Base-by-base conservation (phyloP, 2,888 invertebrate genomes). In the Meghimatium bilineatum region DNA sequence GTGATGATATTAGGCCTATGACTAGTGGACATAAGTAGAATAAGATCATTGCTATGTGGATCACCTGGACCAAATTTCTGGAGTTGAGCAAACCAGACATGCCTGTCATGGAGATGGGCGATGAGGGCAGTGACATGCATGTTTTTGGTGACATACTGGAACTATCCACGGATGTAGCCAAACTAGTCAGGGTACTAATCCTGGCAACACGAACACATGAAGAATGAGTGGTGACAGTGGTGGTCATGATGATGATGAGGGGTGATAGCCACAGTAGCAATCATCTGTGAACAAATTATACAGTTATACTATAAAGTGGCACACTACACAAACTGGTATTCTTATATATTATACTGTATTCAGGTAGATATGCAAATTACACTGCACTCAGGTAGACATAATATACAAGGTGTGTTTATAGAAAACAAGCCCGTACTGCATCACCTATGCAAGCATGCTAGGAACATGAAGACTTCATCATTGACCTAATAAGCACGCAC, bases 21-120 rank as follows among this genome's bases (percentile, higher is more conserved):
- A n/a, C n/a, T n/a, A n/a, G n/a, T n/a, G n/a, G n/a, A n/a, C n/a
- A n/a, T n/a, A n/a, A n/a, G n/a, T n/a, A n/a, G n/a, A n/a, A n/a
- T n/a, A n/a, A n/a, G n/a, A n/a, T n/a, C n/a, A n/a, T n/a, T n/a
- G n/a, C n/a, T n/a, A n/a, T n/a, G n/a, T n/a, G n/a, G n/a, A 56
- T 69, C 78, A 78, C 78, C 83, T 83, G 85, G 34, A 86, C 86
- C 80, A 86, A 80, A 80, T 85, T 83, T 74, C 85, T 80, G 36
- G 85, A 80, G 82, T 78, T 83, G 60, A 86, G 85, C 32, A 86
- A 77, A 36, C 84, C 84, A 60, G 83, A 77, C 71, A 77, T 78
- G 56, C 67, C 49, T 1, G 60, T 34, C 14, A 29, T 72, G 26
- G 83, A 81, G 80, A 56, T 20, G 20, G 78, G 78, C 29, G 66